These are phyloP conservation scores for Etheostoma nigrum DNA, from an alignment of 2,797 vertebrate species.

Conservation along the genomic window DNA sequence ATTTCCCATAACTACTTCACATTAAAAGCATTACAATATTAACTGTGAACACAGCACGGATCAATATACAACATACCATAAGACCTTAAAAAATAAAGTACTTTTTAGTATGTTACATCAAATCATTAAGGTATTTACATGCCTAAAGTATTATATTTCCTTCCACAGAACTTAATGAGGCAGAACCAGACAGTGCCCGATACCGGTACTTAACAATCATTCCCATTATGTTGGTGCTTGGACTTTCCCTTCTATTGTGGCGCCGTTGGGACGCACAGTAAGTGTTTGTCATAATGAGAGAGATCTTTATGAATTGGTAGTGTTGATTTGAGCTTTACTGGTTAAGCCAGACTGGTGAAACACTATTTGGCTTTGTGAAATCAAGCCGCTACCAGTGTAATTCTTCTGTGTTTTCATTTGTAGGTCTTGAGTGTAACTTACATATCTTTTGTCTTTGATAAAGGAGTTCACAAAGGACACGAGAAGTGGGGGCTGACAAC, in stretches of 20 bases:
- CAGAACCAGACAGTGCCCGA: accelerated
- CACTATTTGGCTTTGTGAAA: background rate
- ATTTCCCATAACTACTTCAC: background rate
- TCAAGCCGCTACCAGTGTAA: background rate
- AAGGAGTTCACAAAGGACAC: accelerated
- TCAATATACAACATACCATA: background rate
- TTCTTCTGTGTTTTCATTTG: background rate
- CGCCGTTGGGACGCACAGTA: background rate
- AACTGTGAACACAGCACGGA: background rate
- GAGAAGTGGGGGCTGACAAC: accelerated
- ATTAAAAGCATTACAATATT: background rate
- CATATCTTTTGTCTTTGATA: slow-evolving; percentile 9
- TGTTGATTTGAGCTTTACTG: background rate
- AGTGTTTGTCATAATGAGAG: background rate
- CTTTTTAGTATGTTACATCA: background rate
- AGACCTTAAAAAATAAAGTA: background rate
- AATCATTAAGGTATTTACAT: background rate
- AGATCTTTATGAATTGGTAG: background rate
- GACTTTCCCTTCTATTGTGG: background rate
- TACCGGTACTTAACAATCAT: background rate
- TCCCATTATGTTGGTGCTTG: slow-evolving; percentile 8
- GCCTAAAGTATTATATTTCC: background rate
- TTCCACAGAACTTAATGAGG: accelerated
- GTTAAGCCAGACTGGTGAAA: slow-evolving; percentile 13
- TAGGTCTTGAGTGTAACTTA: background rate